Conservation (phyloP, 2,113 vertebrate genomes). For the Illadopsis cleaveri region DNA sequence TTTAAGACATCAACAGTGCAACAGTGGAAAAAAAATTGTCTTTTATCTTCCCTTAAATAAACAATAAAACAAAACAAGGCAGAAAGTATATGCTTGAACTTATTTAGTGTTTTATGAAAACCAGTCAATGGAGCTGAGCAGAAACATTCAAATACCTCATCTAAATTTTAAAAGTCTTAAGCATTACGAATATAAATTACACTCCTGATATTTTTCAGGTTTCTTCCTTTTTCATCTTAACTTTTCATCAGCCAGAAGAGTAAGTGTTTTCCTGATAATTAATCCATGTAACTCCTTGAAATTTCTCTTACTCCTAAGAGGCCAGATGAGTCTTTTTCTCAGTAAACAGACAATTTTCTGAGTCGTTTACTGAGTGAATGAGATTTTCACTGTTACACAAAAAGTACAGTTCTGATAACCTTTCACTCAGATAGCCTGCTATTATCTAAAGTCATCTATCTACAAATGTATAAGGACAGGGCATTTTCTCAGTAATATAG, state of each 20-base stretch:
- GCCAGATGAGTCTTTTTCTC: constrained; percentile 57
- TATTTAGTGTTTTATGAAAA: not conserved
- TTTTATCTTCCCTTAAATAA: not conserved
- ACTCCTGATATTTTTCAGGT: not conserved
- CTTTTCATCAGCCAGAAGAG: not conserved
- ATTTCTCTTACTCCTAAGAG: constrained; percentile 44
- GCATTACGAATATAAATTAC: not conserved
- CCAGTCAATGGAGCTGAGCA: not conserved
- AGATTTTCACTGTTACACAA: constrained; percentile 62
- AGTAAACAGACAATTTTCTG: constrained; percentile 59
- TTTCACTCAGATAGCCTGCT: constrained; percentile 55
- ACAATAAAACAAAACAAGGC: not conserved
- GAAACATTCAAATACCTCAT: not conserved
- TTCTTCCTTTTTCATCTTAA: not conserved
- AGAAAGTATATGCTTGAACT: not conserved
- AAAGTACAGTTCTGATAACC: constrained; percentile 65
- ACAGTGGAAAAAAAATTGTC: not conserved
- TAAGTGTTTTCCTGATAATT: constrained; percentile 50
- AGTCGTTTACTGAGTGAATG: constrained; percentile 50
- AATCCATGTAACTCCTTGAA: constrained; percentile 18
- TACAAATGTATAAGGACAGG: constrained; percentile 65
- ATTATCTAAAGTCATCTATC: constrained; percentile 67
- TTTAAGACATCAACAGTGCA: not conserved
- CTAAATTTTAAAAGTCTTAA: not conserved
- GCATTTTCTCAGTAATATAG: constrained; percentile 59